phyloP scores from a whole-genome alignment of 2,113 vertebrate species.

The Podiceps cristatus region DNA sequence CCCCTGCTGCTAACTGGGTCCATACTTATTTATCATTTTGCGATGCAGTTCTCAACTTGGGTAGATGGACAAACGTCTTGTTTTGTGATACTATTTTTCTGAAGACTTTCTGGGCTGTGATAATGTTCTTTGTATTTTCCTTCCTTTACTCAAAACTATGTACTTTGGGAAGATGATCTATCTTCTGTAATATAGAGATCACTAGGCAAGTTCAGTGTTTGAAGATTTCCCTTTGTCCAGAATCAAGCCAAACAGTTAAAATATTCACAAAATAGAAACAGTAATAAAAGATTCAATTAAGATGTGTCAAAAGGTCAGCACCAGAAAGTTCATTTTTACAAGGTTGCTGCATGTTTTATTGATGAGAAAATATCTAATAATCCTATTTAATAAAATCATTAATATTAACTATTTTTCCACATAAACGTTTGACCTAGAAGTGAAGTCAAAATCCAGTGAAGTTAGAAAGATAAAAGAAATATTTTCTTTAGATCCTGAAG shows the following conservation, averaged over 20 bases:
- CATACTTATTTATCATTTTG: not conserved
- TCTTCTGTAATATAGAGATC: not conserved
- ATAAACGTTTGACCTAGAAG: not conserved
- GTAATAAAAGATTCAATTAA: constrained; percentile 5
- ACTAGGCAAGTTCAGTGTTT: not conserved
- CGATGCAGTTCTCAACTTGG: not conserved
- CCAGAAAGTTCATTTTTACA: not conserved
- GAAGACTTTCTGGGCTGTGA: not conserved
- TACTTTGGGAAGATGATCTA: not conserved
- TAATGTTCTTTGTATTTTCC: not conserved
- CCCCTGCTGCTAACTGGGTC: accelerated
- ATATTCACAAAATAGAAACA: constrained; percentile 1
- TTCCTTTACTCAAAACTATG: not conserved
- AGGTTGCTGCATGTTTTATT: not conserved
- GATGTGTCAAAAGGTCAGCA: not conserved
- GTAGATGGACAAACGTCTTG: accelerated
- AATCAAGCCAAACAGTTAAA: not conserved
- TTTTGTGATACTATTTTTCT: not conserved
- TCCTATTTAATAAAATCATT: not conserved
- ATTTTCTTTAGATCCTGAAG: not conserved
- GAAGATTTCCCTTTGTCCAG: not conserved
- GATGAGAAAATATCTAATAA: constrained; percentile 11
- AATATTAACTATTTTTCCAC: not conserved
- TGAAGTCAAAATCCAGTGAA: not conserved
- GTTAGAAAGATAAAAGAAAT: not conserved